These are phyloP conservation scores for Tamandua tetradactyla DNA, from an alignment of 2,797 vertebrate species.

Conservation along the genomic window DNA sequence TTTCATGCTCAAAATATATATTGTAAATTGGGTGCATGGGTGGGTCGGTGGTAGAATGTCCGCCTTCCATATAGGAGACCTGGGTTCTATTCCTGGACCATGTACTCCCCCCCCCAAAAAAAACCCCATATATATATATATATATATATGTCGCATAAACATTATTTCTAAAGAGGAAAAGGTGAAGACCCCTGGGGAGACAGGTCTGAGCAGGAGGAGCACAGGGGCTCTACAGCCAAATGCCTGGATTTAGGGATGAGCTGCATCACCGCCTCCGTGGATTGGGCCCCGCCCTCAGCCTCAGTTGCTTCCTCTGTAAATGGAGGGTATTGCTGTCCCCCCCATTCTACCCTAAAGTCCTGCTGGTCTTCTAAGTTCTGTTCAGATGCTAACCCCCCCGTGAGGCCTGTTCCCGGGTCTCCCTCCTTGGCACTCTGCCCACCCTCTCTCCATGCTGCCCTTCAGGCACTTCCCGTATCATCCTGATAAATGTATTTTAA, in stretches of 20 bases:
- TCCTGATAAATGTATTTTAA: neutral
- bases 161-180: neutral
- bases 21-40: too few species aligned
- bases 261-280: neutral
- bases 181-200: neutral
- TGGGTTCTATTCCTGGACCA: too few species aligned
- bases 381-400: neutral
- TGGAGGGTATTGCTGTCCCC: fast-evolving
- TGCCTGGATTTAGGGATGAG: neutral
- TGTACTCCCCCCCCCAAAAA: too few species aligned
- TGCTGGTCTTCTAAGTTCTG: neutral
- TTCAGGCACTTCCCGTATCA: fast-evolving
- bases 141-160: neutral
- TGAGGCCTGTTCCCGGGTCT: neutral
- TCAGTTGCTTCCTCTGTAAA: neutral
- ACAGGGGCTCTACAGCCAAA: neutral
- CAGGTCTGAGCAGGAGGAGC: neutral
- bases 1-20: constrained; percentile 40
- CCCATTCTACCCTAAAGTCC: neutral
- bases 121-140: too few species aligned
- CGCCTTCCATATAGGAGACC: too few species aligned
- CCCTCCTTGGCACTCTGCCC: neutral
- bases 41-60: too few species aligned
- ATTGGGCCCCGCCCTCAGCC: neutral
- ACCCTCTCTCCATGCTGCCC: neutral